These are phyloP conservation scores for human (Homo sapiens) DNA, from an alignment of 2,113 vertebrate species.

Conservation along the genomic window GRCh38 chr7:74010501-74011000, in stretches of 20 bases:
- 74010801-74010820: neutral
- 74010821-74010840: neutral
- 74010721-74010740: neutral
- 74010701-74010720: conserved; percentile 71
- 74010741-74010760: neutral
- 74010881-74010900: neutral
- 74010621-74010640: conserved; percentile 72
- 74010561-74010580: conserved; percentile 67
- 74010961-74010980: neutral
- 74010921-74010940: neutral
- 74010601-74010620: conserved; percentile 75
- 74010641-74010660: conserved; percentile 71
- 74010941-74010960: neutral
- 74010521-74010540: neutral
- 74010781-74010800: neutral
- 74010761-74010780: neutral
- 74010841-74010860: neutral
- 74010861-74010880: neutral
- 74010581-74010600: conserved; percentile 78
- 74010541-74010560: conserved; percentile 26
- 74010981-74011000: neutral
- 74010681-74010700: conserved; percentile 52
- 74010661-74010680: conserved; percentile 82
- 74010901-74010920: fast-evolving
- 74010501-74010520: neutral